Base-by-base conservation (phyloP, 2,888 invertebrate species). In the Choreutis nemorana region DNA sequence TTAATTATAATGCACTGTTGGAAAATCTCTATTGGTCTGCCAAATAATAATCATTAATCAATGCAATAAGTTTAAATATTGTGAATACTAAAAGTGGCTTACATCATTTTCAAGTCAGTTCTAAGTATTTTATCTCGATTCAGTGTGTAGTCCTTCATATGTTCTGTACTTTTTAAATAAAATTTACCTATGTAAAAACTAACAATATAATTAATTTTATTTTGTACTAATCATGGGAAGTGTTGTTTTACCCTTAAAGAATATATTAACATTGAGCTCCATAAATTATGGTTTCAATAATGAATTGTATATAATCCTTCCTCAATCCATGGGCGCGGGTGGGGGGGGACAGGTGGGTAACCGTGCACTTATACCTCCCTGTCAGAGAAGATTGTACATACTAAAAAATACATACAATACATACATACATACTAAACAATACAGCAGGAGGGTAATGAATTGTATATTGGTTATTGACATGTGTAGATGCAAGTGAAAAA, bases 251-350 rank as follows among this genome's bases (percentile, higher is more conserved):
- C 73, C 77, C 73, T 77, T 75, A 73, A 58, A 75, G 75, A 79
- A 79, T 80, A 80, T 80, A 80, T 79, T 80, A 79, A 77, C 77
- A 79, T 79, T 79, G 70, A 78, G 71, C 75, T 80, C 79, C 67
- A 67, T 62, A 64, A 46, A 75, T 62, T 73, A 64, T 78, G 56
- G 78, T 79, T 79, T 80, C 57, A 75, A 67, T 78, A n/a, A n/a
- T n/a, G 57, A 52, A 48, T 56, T 47, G 46, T 48, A 48, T 42
- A 14, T 2, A 11, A 14, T 15, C 23, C n/a, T n/a, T n/a, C n/a
- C n/a, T n/a, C n/a, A n/a, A n/a, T n/a, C n/a, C n/a, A n/a, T n/a
- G n/a, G n/a, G n/a, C n/a, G n/a, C n/a, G n/a, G n/a, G n/a, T n/a
- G n/a, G n/a, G n/a, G n/a, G n/a, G n/a, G n/a, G n/a, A n/a, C n/a